Percentiles rank a stretch among this genome's conserved stretches.
Conservation (phyloP, 64 coral and sea anemone genomes). For the Montipora efflorescens region DNA sequence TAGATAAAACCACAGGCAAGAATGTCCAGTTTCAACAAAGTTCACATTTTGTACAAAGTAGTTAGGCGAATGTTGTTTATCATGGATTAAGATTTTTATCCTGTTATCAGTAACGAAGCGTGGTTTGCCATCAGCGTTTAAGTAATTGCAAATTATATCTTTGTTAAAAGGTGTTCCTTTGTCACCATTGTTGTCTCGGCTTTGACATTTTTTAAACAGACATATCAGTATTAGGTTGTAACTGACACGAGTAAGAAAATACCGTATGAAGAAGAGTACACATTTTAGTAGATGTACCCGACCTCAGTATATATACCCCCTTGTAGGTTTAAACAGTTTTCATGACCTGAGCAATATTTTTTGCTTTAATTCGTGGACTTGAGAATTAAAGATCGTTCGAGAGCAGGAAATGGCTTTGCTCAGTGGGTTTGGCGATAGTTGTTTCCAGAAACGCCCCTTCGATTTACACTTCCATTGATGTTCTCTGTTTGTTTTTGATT, state of each 20-base stretch:
- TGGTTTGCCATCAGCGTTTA: conserved; percentile 4
- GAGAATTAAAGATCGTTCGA: background rate
- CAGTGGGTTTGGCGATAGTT: conserved; percentile 5
- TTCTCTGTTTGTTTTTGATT: background rate
- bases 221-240: no score
- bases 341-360: background rate
- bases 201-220: conserved; percentile 30
- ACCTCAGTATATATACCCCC: no score
- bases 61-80: conserved; percentile 23
- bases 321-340: background rate
- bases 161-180: conserved; percentile 9
- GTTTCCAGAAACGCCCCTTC: conserved; percentile 51
- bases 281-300: no score
- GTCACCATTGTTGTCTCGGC: conserved; percentile 6
- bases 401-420: conserved; percentile 31
- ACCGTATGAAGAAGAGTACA: no score
- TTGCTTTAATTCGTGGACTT: background rate
- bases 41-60: background rate
- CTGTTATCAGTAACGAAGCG: conserved; percentile 16
- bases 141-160: conserved; percentile 48
- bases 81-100: conserved; percentile 22
- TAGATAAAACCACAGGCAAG: background rate
- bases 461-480: conserved; percentile 34
- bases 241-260: background rate
- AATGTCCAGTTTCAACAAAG: background rate